A percentile compares a stretch with the other conserved stretches of the same genome.
phyloP scores from a whole-genome alignment of 2,113 vertebrate species.

The Dermatemys mawii region DNA sequence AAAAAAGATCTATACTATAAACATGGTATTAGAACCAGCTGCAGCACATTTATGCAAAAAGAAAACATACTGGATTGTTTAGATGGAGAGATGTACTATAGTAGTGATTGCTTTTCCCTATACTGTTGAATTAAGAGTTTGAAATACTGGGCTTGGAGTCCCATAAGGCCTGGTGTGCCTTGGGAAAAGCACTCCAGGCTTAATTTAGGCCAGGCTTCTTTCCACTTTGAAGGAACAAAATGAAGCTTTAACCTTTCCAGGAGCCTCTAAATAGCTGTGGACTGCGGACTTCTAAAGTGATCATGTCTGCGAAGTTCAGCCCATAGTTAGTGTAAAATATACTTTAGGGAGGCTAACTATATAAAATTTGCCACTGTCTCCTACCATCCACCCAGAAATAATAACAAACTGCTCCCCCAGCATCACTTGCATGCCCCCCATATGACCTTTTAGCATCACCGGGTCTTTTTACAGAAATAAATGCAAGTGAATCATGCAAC shows the following conservation, averaged over 20 bases:
- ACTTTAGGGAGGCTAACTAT: constrained; percentile 7
- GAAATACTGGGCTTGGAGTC: constrained; percentile 78
- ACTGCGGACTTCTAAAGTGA: constrained; percentile 45
- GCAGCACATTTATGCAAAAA: constrained; percentile 76
- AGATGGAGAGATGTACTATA: constrained; percentile 76
- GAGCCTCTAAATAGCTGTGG: constrained; percentile 48
- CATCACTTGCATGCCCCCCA: neutral
- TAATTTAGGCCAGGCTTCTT: constrained; percentile 81
- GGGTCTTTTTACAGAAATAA: neutral
- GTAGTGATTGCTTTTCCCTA: constrained; percentile 65
- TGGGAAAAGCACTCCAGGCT: constrained; percentile 71
- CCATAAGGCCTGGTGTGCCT: constrained; percentile 81
- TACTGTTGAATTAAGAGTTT: constrained; percentile 79
- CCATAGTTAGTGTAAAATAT: neutral
- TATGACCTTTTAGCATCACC: neutral
- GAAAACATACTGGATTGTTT: constrained; percentile 80
- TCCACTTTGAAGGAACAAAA: constrained; percentile 80
- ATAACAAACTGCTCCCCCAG: neutral
- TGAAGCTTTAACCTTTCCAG: constrained; percentile 71
- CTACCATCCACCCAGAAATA: neutral
- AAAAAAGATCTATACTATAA: constrained; percentile 67
- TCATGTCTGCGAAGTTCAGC: neutral
- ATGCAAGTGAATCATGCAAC: neutral
- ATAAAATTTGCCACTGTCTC: neutral
- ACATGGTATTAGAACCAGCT: constrained; percentile 75